Conservation (phyloP, 2,113 vertebrate genomes). For the Ailuropoda melanoleuca region DNA sequence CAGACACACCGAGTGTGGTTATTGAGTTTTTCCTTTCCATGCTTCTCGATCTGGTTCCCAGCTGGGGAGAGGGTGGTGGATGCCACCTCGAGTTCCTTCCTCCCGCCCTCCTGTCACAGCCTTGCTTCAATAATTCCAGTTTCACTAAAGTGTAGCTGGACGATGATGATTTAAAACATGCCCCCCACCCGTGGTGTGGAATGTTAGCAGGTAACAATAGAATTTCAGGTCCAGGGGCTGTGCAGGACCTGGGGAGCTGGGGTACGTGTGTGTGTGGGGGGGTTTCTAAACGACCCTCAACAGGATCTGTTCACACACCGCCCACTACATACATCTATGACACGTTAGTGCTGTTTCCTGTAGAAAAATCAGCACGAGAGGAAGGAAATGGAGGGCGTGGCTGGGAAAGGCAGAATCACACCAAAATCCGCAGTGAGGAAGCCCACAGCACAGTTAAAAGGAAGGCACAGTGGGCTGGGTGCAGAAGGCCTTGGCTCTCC, state of each 20-base stretch:
- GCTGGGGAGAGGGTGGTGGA: background rate
- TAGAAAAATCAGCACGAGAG: background rate
- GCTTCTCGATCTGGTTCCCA: background rate
- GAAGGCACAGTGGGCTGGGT: background rate
- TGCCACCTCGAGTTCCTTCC: background rate
- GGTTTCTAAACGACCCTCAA: background rate
- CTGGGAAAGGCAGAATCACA: background rate
- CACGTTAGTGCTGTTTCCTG: background rate
- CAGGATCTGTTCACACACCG: too few relatives aligned
- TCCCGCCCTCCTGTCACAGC: background rate
- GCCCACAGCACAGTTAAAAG: background rate
- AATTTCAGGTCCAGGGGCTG: background rate
- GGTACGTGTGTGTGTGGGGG: rapidly evolving
- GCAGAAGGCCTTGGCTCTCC: background rate
- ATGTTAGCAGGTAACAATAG: background rate
- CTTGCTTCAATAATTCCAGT: background rate
- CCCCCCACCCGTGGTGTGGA: too few relatives aligned
- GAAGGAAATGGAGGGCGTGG: background rate
- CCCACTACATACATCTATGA: background rate
- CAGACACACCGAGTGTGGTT: background rate
- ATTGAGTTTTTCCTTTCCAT: background rate
- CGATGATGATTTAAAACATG: background rate
- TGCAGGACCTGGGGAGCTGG: background rate
- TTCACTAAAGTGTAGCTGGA: background rate
- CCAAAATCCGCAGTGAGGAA: background rate